Evolutionary conservation across 2,888 invertebrate genomes (phyloP), one percentile per base, ranked within the genome.

Genomic region (Sylvicola cinctus): DNA sequence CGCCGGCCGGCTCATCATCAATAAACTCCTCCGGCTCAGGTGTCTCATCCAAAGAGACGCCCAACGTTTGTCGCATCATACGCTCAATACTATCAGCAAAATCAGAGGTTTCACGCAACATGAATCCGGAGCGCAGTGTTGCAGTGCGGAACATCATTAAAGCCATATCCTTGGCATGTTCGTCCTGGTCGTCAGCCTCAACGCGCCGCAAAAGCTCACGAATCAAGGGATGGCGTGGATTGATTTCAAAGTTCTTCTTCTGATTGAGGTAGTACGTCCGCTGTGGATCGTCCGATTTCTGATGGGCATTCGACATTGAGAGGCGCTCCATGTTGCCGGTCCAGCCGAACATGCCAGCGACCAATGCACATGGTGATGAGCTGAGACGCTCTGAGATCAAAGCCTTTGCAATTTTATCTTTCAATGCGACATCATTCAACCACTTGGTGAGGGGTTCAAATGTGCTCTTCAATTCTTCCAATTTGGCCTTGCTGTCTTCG

Each of bases 241-340:
- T 98, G 60, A 98, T 81, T 62, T 98, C 98, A 27, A 98, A 63
- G 50, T 96, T 93, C 61, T 98, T 98, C 70, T 98, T 98, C 43
- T 96, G 95, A 2, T 95, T 85, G 96, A 98, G 98, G 69, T 98
- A 98, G 27, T 96, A 95, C 93, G 96, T 93, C 41, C 96, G 95
- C 11, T 88, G 84, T 0, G 90, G 79, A 54, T 98, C 96, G 17
- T 95, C 68, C 11, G 98, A 71, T 28, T 96, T 96, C 58, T 98
- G 96, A n/a, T n/a, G n/a, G n/a, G n/a, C n/a, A n/a, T n/a, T n/a
- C 0, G 96, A 96, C 61, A 98, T 98, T 96, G 98, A 98, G 61
- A 98, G 98, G 39, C 98, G 76, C 56, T 98, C 98, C 96, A 98
- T 98, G 63, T 98, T 98, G 2, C 96, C 96, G 1, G 95, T 88